phyloP scores from a whole-genome alignment of 2,113 vertebrate genomes.

The Holacanthus passer region DNA sequence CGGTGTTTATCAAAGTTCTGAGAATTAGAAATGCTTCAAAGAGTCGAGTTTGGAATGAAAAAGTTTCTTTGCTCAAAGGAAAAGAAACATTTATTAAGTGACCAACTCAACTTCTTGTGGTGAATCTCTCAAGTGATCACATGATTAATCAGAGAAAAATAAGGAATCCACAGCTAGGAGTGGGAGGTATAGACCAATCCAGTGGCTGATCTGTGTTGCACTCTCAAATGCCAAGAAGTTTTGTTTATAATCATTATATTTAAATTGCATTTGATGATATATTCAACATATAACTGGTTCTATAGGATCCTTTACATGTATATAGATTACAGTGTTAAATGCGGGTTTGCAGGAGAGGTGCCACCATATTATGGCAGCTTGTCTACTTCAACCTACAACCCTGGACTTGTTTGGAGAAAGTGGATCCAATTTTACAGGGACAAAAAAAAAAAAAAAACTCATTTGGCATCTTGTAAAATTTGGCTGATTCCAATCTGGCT shows the following conservation, averaged over 20 bases:
- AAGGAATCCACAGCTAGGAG: background rate
- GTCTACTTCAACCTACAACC: slow-evolving; percentile 15
- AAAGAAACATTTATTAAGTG: background rate
- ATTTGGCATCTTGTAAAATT: background rate
- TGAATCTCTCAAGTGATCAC: slow-evolving; percentile 2
- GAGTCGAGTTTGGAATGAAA: background rate
- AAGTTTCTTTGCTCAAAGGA: background rate
- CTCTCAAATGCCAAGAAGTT: too few species aligned
- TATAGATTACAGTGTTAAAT: slow-evolving; percentile 3
- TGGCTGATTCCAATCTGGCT: slow-evolving; percentile 4
- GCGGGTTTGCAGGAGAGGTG: background rate
- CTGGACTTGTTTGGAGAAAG: background rate
- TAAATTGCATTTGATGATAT: too few species aligned
- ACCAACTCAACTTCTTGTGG: background rate
- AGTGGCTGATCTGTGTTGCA: background rate
- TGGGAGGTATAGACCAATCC: background rate
- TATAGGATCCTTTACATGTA: background rate
- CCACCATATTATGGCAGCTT: background rate
- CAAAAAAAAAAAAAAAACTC: background rate
- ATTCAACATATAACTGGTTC: background rate
- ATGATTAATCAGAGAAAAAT: background rate
- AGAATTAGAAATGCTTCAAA: background rate
- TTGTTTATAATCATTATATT: too few species aligned
- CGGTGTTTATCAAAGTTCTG: background rate
- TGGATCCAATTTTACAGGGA: background rate